Evolutionary conservation across 2,888 invertebrate genomes (phyloP).

Genomic region (Ochropacha duplaris): DNA sequence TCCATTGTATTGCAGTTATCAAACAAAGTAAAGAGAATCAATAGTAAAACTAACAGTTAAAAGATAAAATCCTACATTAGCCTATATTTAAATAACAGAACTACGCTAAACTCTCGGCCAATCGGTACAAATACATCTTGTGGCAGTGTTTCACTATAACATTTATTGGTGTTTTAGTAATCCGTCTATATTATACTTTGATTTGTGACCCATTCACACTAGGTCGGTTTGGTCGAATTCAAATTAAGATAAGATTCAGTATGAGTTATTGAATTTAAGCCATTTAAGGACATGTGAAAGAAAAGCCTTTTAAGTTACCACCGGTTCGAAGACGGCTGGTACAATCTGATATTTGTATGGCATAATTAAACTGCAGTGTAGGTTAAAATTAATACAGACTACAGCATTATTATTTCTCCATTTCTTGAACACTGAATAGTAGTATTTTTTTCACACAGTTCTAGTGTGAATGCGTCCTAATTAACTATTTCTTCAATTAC

Average conservation of each 20-base stretch:
- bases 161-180: slow-evolving; percentile 26
- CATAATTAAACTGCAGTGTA: too few relatives aligned
- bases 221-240: neutral
- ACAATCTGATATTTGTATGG: too few relatives aligned
- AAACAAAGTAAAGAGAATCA: slow-evolving; percentile 8
- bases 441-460: neutral
- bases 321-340: too few relatives aligned
- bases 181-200: slow-evolving; percentile 11
- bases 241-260: too few relatives aligned
- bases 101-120: slow-evolving; percentile 22
- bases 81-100: slow-evolving; percentile 33
- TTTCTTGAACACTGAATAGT: too few relatives aligned
- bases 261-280: too few relatives aligned
- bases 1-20: neutral
- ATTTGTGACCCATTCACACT: neutral
- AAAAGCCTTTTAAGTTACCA: too few relatives aligned
- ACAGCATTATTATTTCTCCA: too few relatives aligned
- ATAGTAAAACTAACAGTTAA: slow-evolving; percentile 13
- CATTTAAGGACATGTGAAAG: too few relatives aligned
- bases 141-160: slow-evolving; percentile 29
- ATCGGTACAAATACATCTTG: slow-evolving; percentile 30
- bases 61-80: slow-evolving; percentile 33
- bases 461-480: neutral
- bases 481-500: slow-evolving; percentile 3
- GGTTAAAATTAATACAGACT: neutral